phyloP scores from a whole-genome alignment of 2,888 invertebrate species.

The Yponomeuta plumbellus region DNA sequence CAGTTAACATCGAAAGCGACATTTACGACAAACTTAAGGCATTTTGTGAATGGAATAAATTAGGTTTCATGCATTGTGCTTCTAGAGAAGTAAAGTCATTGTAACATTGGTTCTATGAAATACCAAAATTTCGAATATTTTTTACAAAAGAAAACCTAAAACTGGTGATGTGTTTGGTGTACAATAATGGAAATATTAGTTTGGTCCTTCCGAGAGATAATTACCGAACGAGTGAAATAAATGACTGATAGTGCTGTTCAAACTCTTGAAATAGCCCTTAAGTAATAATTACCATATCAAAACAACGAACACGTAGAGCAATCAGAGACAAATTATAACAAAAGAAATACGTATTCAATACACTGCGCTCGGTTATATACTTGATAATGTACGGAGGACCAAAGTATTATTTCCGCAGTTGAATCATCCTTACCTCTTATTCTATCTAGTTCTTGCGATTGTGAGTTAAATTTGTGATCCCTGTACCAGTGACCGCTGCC shows the following conservation, averaged over 20 bases:
- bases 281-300: no score
- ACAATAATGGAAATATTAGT: not conserved
- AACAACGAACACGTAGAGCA: not conserved
- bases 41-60: not conserved
- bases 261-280: no score
- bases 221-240: not conserved
- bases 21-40: constrained; percentile 3
- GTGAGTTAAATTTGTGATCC: constrained; percentile 80
- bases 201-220: not conserved
- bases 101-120: not conserved
- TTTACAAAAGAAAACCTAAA: not conserved
- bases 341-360: not conserved
- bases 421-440: constrained; percentile 59
- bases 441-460: constrained; percentile 78
- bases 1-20: constrained; percentile 3
- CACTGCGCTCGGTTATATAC: not conserved
- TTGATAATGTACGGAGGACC: not conserved
- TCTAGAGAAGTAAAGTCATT: not conserved
- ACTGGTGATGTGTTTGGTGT: not conserved
- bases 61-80: not conserved
- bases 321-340: not conserved
- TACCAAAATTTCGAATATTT: not conserved
- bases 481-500: constrained; percentile 80
- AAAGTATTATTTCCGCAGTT: not conserved
- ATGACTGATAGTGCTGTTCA: no score